These are phyloP conservation scores for Caenorhabditis panamensis DNA, from an alignment of 2,888 invertebrate genomes.

Conservation along the genomic window DNA sequence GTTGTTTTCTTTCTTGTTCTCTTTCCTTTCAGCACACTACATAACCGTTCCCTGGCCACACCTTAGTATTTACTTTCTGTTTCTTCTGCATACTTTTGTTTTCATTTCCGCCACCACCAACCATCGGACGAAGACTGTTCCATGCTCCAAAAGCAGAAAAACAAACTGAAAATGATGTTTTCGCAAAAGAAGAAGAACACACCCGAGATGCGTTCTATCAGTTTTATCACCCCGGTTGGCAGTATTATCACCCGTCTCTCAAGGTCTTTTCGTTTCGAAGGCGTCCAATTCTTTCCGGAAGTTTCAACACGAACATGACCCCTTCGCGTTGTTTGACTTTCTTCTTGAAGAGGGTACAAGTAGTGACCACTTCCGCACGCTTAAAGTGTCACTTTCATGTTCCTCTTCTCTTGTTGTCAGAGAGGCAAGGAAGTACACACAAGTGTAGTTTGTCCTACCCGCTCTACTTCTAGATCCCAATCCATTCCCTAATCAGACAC, in stretches of 20 bases:
- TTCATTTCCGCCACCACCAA: too few relatives aligned
- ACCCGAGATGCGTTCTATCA: neutral
- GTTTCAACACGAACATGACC: constrained; percentile 37
- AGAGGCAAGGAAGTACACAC: too few relatives aligned
- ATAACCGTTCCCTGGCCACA: neutral
- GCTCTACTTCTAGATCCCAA: too few relatives aligned
- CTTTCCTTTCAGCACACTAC: neutral
- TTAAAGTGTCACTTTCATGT: constrained; percentile 23
- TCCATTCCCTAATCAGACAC: too few relatives aligned
- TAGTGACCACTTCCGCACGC: constrained; percentile 25
- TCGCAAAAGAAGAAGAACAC: neutral
- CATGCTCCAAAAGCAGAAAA: constrained; percentile 28
- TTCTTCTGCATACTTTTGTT: too few relatives aligned
- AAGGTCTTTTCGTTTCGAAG: constrained; percentile 29
- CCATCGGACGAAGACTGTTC: too few relatives aligned
- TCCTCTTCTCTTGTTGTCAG: neutral
- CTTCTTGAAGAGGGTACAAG: neutral
- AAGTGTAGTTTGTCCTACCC: too few relatives aligned
- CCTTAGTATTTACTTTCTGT: neutral
- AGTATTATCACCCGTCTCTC: constrained; percentile 19
- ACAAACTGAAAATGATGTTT: constrained; percentile 8
- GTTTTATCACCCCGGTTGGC: constrained; percentile 33
- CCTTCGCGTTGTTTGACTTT: constrained; percentile 36
- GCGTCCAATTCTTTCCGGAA: constrained; percentile 44
- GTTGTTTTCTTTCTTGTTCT: neutral